phyloP scores from a whole-genome alignment of 1,140 invertebrate species.

The Melitaea cinxia region DNA sequence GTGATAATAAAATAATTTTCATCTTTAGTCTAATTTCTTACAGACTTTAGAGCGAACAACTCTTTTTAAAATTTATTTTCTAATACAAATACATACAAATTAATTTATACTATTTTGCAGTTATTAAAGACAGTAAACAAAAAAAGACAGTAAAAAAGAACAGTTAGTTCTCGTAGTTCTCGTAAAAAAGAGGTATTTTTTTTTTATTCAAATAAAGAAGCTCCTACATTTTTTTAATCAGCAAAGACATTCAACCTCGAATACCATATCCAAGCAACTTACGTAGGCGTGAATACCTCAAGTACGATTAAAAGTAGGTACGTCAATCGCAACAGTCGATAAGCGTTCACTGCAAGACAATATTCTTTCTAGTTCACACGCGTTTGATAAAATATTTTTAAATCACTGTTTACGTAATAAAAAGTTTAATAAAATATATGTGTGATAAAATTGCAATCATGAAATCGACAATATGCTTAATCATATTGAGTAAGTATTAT shows the following conservation, averaged over 20 bases:
- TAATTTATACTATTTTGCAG: too few relatives aligned
- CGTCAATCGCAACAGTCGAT: conserved; percentile 11
- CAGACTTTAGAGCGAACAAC: too few relatives aligned
- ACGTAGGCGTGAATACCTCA: conserved; percentile 12
- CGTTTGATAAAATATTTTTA: neutral
- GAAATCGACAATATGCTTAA: conserved; percentile 45
- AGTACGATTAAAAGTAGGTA: neutral
- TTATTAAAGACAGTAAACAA: too few relatives aligned
- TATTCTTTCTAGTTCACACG: conserved; percentile 13
- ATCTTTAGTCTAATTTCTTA: too few relatives aligned
- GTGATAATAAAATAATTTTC: too few relatives aligned
- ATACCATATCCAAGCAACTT: conserved; percentile 17
- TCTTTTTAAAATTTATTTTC: too few relatives aligned
- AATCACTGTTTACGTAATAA: neutral
- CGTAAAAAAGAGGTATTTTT: too few relatives aligned
- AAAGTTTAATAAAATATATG: neutral
- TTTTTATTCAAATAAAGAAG: too few relatives aligned
- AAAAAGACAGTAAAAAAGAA: too few relatives aligned
- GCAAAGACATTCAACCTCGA: conserved; percentile 1
- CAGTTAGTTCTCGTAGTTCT: too few relatives aligned
- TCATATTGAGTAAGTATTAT: conserved; percentile 48
- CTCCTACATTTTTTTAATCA: conserved; percentile 10
- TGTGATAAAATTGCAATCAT: conserved; percentile 33
- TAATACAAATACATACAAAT: too few relatives aligned
- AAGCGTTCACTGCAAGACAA: neutral